These are phyloP conservation scores for Enteromius mattozi DNA, from an alignment of 2,797 vertebrate species.

Conservation along the genomic window DNA sequence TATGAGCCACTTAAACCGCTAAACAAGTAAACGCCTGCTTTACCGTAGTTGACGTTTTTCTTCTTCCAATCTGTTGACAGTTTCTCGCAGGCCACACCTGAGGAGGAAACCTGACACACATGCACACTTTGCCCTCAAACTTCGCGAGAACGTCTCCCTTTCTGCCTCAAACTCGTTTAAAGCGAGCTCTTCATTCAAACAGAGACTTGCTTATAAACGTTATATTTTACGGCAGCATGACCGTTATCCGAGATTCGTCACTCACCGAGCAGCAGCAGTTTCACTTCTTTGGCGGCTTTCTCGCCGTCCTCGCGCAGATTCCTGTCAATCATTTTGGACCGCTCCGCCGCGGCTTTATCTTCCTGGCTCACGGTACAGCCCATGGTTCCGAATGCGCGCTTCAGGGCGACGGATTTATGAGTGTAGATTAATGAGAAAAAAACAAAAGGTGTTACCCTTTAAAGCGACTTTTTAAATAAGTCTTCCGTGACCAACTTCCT, in stretches of 20 bases:
- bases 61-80: not conserved
- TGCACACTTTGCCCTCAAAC: not conserved
- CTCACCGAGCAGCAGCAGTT: slow-evolving; percentile 93
- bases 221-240: not conserved
- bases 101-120: slow-evolving; percentile 5
- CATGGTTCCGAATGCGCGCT: slow-evolving; percentile 88
- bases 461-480: slow-evolving; percentile 15
- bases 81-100: slow-evolving; percentile 30
- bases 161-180: not conserved
- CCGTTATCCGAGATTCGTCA: not conserved
- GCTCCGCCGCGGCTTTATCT: slow-evolving; percentile 95
- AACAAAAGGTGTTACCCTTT: slow-evolving; percentile 29
- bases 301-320: slow-evolving; percentile 95
- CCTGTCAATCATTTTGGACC: slow-evolving; percentile 95
- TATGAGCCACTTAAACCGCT: not conserved
- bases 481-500: slow-evolving; percentile 51
- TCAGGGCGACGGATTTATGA: slow-evolving; percentile 79
- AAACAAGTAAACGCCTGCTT: not conserved
- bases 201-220: not conserved
- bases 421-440: slow-evolving; percentile 8
- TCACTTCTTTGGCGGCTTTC: slow-evolving; percentile 95
- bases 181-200: not conserved
- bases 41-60: not conserved
- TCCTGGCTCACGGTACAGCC: slow-evolving; percentile 97
- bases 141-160: not conserved